Conservation (phyloP, 2,797 vertebrate species). For the Sciurus carolinensis region DNA sequence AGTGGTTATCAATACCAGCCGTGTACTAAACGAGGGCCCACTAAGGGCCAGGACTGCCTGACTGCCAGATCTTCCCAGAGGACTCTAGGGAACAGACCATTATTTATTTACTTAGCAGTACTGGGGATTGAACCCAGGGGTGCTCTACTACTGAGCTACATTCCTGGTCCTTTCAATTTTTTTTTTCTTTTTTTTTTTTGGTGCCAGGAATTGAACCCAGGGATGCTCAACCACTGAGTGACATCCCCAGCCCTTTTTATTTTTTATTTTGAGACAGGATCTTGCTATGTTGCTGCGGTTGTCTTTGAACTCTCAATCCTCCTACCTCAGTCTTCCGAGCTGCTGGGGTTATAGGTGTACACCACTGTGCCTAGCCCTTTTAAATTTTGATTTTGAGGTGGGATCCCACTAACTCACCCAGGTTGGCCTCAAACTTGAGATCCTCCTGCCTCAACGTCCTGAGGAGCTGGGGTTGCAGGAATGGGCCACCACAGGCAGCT, state of each 20-base stretch:
- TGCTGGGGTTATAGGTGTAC: too few relatives aligned
- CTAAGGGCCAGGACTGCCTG: background rate
- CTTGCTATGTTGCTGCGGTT: too few relatives aligned
- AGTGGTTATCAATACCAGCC: background rate
- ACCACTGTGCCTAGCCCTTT: too few relatives aligned
- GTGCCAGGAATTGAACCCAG: too few relatives aligned
- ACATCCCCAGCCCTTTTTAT: too few relatives aligned
- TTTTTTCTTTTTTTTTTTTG: too few relatives aligned
- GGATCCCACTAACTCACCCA: background rate
- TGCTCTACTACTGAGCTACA: background rate
- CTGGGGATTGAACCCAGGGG: background rate
- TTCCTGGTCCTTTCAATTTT: background rate
- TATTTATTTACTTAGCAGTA: background rate
- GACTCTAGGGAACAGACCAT: background rate
- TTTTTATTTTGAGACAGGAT: too few relatives aligned
- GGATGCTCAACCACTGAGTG: too few relatives aligned
- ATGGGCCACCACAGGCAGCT: background rate
- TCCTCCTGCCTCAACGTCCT: background rate
- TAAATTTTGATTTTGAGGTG: background rate
- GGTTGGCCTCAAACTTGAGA: background rate
- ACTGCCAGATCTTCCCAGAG: background rate
- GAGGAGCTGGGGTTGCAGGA: background rate
- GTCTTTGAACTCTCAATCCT: too few relatives aligned
- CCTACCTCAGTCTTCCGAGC: too few relatives aligned
- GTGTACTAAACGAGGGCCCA: background rate